These are phyloP conservation scores for Tokudaia tokunoshimensis DNA, from an alignment of 2,797 vertebrate genomes.

Conservation along the genomic window DNA sequence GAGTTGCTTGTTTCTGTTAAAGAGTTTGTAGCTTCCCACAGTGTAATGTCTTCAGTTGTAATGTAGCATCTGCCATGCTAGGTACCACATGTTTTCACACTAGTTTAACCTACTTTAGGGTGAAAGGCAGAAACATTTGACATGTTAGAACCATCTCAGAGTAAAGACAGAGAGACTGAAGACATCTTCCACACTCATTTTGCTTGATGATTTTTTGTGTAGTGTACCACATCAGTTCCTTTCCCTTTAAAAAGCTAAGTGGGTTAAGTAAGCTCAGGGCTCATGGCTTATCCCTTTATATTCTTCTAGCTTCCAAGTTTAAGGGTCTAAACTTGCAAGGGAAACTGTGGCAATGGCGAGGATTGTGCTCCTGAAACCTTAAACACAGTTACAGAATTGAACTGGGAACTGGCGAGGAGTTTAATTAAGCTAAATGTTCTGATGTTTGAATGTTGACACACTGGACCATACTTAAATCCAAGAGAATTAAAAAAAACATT, in stretches of 20 bases:
- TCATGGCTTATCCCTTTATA: not conserved
- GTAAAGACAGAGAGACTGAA: not conserved
- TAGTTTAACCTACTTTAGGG: not conserved
- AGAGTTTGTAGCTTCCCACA: constrained; percentile 9
- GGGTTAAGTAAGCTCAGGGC: not conserved
- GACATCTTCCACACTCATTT: not conserved
- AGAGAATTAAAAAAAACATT: constrained; percentile 48
- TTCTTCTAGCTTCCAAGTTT: not conserved
- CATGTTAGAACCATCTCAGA: not conserved
- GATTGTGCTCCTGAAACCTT: constrained; percentile 10
- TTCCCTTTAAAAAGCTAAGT: constrained; percentile 47
- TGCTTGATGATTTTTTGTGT: not conserved
- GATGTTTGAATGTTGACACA: constrained; percentile 76
- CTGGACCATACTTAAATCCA: constrained; percentile 63
- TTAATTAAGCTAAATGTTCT: constrained; percentile 80
- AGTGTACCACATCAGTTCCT: not conserved
- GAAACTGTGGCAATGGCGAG: not conserved
- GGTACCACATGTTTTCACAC: not conserved
- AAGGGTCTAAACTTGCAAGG: not conserved
- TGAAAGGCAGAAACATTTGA: not conserved
- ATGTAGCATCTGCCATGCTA: not conserved
- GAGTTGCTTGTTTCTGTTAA: not conserved
- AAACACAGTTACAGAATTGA: constrained; percentile 55
- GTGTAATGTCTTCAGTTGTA: not conserved
- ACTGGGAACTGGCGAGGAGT: constrained; percentile 23